Evolutionary conservation across 2,888 invertebrate genomes (phyloP).

Genomic region (Vesta saturnalis): DNA sequence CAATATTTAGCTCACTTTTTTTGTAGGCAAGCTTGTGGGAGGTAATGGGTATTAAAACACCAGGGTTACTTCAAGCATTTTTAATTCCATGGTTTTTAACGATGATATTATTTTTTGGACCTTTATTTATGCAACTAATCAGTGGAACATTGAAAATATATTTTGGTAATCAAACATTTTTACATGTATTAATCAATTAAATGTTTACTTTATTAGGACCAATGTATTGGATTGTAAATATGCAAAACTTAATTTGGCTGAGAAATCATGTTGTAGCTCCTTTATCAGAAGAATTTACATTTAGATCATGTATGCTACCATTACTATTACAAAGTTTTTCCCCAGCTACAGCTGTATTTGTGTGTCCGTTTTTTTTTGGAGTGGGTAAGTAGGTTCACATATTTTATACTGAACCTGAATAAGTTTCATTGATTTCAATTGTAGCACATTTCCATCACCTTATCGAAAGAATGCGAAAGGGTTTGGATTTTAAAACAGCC

Average conservation of each 20-base stretch:
- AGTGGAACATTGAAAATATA: conserved; percentile 76
- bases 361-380: conserved; percentile 92
- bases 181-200: not conserved
- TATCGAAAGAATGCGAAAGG: conserved; percentile 78
- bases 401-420: not conserved
- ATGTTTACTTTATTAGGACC: conserved; percentile 50
- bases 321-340: conserved; percentile 84
- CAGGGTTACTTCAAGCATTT: conserved; percentile 78
- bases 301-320: conserved; percentile 95
- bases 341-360: conserved; percentile 78
- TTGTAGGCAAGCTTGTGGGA: conserved; percentile 72
- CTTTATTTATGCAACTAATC: conserved; percentile 76
- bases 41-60: conserved; percentile 78
- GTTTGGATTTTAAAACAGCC: conserved; percentile 75
- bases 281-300: conserved; percentile 94
- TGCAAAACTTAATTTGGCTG: conserved; percentile 83
- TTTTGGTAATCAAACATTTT: conserved; percentile 65
- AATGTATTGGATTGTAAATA: conserved; percentile 71
- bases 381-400: conserved; percentile 71
- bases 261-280: conserved; percentile 92
- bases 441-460: conserved; percentile 93
- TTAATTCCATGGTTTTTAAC: conserved; percentile 82
- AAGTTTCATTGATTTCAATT: too few species aligned
- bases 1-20: not conserved
- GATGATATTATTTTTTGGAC: conserved; percentile 84